Conservation (phyloP, 2,888 invertebrate genomes). For the Caenorhabditis plicata region DNA sequence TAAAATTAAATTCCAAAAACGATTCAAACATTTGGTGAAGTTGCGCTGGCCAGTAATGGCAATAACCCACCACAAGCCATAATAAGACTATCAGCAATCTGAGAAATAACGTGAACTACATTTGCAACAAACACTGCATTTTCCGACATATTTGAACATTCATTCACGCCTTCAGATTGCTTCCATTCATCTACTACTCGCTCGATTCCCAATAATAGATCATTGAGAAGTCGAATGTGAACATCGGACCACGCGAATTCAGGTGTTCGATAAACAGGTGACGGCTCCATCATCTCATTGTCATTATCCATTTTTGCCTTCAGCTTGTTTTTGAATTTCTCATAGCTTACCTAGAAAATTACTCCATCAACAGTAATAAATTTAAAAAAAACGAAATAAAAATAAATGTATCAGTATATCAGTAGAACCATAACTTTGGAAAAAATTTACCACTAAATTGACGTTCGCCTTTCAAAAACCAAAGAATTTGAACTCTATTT, state of each 20-base stretch:
- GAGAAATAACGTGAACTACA: conserved; percentile 97
- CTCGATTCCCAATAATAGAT: conserved; percentile 92
- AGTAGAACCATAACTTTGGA: too few species aligned
- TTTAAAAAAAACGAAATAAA: too few species aligned
- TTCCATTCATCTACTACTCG: conserved; percentile 91
- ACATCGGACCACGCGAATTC: conserved; percentile 99
- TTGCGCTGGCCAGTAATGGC: conserved; percentile 93
- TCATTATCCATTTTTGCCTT: neutral
- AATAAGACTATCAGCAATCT: conserved; percentile 95
- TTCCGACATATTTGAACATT: conserved; percentile 25
- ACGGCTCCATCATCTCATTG: conserved; percentile 71
- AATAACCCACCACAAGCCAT: conserved; percentile 82
- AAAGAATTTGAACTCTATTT: too few species aligned
- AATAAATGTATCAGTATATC: too few species aligned
- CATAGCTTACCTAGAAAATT: conserved; percentile 95
- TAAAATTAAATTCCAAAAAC: conserved; percentile 47
- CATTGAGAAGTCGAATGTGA: conserved; percentile 91
- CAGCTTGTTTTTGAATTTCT: conserved; percentile 79
- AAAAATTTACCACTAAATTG: too few species aligned
- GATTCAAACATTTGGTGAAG: conserved; percentile 98
- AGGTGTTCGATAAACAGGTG: conserved; percentile 95
- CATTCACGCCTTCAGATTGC: conserved; percentile 16
- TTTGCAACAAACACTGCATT: conserved; percentile 89
- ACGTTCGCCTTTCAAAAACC: too few species aligned
- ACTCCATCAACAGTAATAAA: conserved; percentile 37